A percentile compares a stretch with the other conserved stretches of the same genome.
Conservation (phyloP, 2,113 vertebrate species). For the Peucedramus taeniatus region DNA sequence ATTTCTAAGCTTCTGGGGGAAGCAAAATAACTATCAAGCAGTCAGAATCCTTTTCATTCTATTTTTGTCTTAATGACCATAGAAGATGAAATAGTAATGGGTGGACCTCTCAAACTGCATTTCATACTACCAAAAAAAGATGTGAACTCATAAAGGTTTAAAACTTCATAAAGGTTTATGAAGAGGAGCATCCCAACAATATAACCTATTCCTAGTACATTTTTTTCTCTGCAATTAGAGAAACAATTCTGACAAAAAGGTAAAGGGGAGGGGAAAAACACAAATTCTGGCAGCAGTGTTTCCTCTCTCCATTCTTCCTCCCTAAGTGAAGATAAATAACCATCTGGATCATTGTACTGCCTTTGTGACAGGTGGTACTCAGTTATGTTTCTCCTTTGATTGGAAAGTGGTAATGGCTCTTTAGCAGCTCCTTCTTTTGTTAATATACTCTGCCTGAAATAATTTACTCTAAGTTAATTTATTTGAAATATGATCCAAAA, state of each 20-base stretch:
- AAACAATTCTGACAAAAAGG: conserved; percentile 20
- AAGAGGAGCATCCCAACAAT: not conserved
- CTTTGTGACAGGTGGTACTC: conserved; percentile 52
- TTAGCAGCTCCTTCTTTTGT: conserved; percentile 5
- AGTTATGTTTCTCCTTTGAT: conserved; percentile 32
- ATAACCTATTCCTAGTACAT: not conserved
- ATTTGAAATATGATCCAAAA: not conserved
- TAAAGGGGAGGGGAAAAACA: not conserved
- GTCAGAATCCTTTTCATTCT: not conserved
- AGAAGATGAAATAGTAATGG: not conserved
- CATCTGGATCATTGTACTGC: conserved; percentile 49
- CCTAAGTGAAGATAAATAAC: conserved; percentile 42
- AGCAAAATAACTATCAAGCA: not conserved
- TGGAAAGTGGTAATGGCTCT: not conserved
- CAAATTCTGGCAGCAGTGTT: conserved; percentile 18
- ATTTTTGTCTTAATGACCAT: not conserved
- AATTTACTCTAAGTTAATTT: conserved; percentile 22
- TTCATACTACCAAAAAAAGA: not conserved
- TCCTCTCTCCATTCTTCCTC: conserved; percentile 35
- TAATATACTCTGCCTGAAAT: conserved; percentile 17
- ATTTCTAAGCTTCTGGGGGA: not conserved
- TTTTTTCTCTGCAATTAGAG: not conserved
- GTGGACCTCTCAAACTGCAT: not conserved
- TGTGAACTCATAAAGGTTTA: no score
- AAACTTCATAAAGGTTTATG: no score